These are phyloP conservation scores for Otolemur crassicaudatus DNA, from an alignment of 2,797 vertebrate genomes.

Conservation along the genomic window DNA sequence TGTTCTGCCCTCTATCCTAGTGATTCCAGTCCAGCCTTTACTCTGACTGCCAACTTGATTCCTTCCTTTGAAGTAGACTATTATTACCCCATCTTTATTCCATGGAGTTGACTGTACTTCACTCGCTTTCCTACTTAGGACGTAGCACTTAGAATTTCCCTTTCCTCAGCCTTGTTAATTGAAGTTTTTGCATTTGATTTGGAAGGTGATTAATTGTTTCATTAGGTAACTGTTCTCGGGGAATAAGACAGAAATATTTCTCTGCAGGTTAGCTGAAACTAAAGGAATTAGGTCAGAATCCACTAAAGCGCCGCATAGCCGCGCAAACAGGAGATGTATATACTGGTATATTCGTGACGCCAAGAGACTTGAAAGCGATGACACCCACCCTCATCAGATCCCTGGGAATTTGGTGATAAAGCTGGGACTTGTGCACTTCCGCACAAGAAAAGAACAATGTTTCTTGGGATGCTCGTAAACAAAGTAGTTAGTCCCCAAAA, in stretches of 20 bases:
- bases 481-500: conserved; percentile 61
- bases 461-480: conserved; percentile 74
- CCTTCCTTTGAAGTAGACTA: conserved; percentile 1
- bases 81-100: not conserved
- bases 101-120: not conserved
- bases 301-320: conserved; percentile 69
- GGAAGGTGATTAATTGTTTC: conserved; percentile 79
- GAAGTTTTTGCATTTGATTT: conserved; percentile 74
- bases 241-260: conserved; percentile 71
- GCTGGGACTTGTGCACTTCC: conserved; percentile 53
- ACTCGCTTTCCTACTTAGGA: not conserved
- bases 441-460: conserved; percentile 6
- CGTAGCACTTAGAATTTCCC: not conserved
- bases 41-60: not conserved
- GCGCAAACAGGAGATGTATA: conserved; percentile 26
- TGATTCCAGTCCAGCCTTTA: conserved; percentile 18
- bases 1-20: not conserved
- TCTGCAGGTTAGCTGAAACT: conserved; percentile 68
- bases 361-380: conserved; percentile 46
- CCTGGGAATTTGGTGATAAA: conserved; percentile 16
- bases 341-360: conserved; percentile 65
- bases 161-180: conserved; percentile 43
- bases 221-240: conserved; percentile 72
- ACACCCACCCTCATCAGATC: conserved; percentile 43
- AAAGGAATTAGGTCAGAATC: conserved; percentile 79